Percentiles rank a stretch among this genome's conserved stretches.
Conservation (phyloP, 2,797 vertebrate genomes). For the Zonotrichia albicollis region DNA sequence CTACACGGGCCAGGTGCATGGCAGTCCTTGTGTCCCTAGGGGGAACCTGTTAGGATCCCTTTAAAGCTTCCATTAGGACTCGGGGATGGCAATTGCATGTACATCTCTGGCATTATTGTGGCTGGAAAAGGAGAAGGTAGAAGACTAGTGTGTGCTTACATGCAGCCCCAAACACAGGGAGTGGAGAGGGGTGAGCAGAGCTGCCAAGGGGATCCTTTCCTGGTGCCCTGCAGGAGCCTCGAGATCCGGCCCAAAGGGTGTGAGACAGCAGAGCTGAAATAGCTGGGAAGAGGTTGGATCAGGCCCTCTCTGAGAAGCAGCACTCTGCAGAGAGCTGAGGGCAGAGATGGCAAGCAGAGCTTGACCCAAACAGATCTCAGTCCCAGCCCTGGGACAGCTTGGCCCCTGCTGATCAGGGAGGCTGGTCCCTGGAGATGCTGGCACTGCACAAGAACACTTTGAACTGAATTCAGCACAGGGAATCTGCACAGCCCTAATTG, state of each 20-base stretch:
- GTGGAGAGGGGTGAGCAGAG: neutral
- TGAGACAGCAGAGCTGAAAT: neutral
- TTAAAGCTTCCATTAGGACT: neutral
- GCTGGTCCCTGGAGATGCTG: constrained; percentile 11
- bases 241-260: neutral
- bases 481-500: constrained; percentile 1
- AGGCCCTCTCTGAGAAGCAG: neutral
- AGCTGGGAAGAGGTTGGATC: neutral
- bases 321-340: neutral
- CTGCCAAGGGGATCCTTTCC: neutral
- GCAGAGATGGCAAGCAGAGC: neutral
- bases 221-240: neutral
- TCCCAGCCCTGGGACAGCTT: neutral
- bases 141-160: neutral
- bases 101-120: neutral
- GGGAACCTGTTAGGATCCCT: neutral
- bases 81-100: neutral
- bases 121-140: neutral
- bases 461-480: neutral
- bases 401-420: neutral
- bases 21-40: neutral
- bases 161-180: rapidly evolving
- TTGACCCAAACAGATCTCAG: neutral
- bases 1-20: neutral
- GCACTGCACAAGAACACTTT: constrained; percentile 15